phyloP scores from a whole-genome alignment of 2,113 vertebrate species.

The Nestor notabilis region DNA sequence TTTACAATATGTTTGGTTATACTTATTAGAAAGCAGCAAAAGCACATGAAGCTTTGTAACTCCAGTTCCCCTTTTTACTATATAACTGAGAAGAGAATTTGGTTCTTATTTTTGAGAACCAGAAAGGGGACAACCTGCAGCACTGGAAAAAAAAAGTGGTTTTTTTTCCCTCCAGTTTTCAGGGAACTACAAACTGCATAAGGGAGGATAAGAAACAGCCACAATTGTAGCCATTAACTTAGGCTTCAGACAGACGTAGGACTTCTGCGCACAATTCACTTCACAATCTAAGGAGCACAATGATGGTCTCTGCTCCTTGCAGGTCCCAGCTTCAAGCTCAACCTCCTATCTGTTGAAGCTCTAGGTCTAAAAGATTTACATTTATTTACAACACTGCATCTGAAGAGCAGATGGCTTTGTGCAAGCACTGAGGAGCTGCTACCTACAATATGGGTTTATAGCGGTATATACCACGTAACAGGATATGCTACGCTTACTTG shows the following conservation, averaged over 20 bases:
- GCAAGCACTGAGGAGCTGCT: neutral
- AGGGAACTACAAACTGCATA: neutral
- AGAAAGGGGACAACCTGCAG: neutral
- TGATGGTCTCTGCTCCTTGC: neutral
- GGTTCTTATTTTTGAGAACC: neutral
- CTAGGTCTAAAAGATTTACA: neutral
- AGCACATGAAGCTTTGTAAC: neutral
- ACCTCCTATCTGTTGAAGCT: accelerated
- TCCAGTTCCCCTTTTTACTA: neutral
- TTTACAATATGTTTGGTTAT: neutral
- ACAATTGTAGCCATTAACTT: neutral
- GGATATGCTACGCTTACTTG: neutral
- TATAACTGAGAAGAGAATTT: neutral
- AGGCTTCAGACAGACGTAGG: neutral
- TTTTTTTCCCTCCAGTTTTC: neutral
- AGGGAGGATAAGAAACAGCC: neutral
- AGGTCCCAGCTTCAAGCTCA: neutral
- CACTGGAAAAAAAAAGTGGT: neutral
- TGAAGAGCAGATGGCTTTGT: neutral
- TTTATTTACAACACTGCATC: neutral
- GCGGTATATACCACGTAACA: neutral
- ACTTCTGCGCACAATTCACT: neutral
- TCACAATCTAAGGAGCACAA: neutral
- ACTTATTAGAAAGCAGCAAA: neutral
- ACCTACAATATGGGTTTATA: neutral